phyloP scores from a whole-genome alignment of 2,888 invertebrate species.

The Apodemia zela region DNA sequence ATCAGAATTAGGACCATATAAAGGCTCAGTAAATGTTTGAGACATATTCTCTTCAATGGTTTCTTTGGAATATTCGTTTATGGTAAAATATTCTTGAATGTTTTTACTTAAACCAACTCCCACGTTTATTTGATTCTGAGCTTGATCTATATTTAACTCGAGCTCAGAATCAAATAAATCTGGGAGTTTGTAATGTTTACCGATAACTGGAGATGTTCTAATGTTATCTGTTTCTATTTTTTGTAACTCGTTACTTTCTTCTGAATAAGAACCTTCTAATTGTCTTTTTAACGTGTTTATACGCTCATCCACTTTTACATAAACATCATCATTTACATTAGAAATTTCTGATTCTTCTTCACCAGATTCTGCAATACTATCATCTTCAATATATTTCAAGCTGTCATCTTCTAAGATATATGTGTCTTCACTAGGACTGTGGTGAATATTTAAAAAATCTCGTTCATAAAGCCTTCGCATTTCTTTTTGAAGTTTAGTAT shows the following conservation, averaged over 20 bases:
- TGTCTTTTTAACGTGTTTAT: not conserved
- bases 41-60: not conserved
- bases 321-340: not conserved
- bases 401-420: not conserved
- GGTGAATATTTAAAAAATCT: slow-evolving; percentile 18
- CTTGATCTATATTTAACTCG: too few relatives aligned
- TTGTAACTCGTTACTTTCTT: not conserved
- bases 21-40: not conserved
- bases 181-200: too few relatives aligned
- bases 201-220: too few relatives aligned
- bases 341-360: not conserved
- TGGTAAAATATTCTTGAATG: too few relatives aligned
- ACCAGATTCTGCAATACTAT: not conserved
- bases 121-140: too few relatives aligned
- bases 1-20: not conserved
- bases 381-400: not conserved
- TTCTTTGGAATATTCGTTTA: not conserved
- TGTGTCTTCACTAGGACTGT: not conserved
- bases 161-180: too few relatives aligned
- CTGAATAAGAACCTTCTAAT: not conserved
- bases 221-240: too few relatives aligned
- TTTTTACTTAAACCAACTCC: too few relatives aligned
- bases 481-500: slow-evolving; percentile 22
- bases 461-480: slow-evolving; percentile 24
- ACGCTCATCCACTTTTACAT: not conserved